Conservation (phyloP, 23 tunicate species). For the Styela plicata region DNA sequence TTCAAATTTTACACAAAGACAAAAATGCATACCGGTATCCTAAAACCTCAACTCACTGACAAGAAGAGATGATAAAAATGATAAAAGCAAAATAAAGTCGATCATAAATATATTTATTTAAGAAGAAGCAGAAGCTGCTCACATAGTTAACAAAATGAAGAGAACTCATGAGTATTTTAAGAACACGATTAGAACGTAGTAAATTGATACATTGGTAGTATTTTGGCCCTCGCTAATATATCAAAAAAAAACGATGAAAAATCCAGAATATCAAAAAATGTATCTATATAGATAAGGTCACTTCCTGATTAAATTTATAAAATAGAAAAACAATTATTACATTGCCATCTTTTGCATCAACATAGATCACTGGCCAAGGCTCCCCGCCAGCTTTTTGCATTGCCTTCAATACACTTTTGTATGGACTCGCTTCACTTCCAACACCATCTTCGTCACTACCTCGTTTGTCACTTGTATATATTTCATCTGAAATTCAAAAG, state of each 20-base stretch:
- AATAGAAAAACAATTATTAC: slow-evolving; percentile 17
- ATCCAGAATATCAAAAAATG: background rate
- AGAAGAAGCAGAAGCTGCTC: too few species aligned
- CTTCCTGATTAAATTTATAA: background rate
- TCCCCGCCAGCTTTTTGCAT: slow-evolving; percentile 42
- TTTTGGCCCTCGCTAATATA: too few species aligned
- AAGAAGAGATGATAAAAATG: too few species aligned
- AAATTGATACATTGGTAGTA: background rate
- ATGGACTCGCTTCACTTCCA: slow-evolving; percentile 73
- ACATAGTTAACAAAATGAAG: too few species aligned
- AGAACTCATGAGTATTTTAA: too few species aligned
- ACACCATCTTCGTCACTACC: slow-evolving; percentile 78
- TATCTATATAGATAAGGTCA: background rate
- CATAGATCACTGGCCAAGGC: slow-evolving; percentile 63
- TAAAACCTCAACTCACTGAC: too few species aligned
- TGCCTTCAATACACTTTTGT: slow-evolving; percentile 70
- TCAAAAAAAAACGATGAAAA: too few species aligned
- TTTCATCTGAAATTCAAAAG: slow-evolving; percentile 34
- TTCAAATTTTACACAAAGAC: too few species aligned
- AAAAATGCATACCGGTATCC: too few species aligned
- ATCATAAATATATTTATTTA: too few species aligned
- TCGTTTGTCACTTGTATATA: slow-evolving; percentile 76
- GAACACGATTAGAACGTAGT: background rate
- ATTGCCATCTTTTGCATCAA: slow-evolving; percentile 68
- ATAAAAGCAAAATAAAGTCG: too few species aligned